phyloP scores from a whole-genome alignment of 2,113 vertebrate species.

The Rostratula benghalensis region DNA sequence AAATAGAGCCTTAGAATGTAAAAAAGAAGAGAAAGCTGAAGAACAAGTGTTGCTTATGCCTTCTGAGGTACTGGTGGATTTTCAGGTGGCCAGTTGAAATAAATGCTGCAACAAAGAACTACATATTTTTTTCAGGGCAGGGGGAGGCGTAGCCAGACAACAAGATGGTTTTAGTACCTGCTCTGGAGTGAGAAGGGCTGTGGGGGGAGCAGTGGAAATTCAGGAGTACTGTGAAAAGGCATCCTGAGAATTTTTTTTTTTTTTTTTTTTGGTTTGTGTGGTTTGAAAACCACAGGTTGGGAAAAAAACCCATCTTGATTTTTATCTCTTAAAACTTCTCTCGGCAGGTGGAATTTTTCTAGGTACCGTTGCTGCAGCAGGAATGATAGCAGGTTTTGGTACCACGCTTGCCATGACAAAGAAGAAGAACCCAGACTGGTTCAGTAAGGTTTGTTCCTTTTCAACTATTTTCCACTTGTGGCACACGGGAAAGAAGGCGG shows the following conservation, averaged over 20 bases:
- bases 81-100: background rate
- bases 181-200: background rate
- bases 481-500: background rate
- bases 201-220: background rate
- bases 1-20: background rate
- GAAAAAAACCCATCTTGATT: background rate
- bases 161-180: background rate
- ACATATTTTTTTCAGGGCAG: background rate
- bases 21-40: background rate
- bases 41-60: background rate
- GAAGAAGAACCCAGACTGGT: conserved; percentile 92
- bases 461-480: background rate
- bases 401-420: conserved; percentile 89
- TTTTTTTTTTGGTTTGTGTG: background rate
- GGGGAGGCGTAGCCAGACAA: background rate
- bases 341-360: conserved; percentile 89
- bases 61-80: background rate
- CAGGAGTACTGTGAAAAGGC: background rate
- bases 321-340: background rate
- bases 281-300: background rate
- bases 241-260: no score
- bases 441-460: conserved; percentile 85
- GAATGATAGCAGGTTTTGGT: conserved; percentile 89
- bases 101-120: background rate
- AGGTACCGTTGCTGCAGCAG: conserved; percentile 82